Conservation (phyloP, 2,888 invertebrate species). For the Ophonus ardosiacus region DNA sequence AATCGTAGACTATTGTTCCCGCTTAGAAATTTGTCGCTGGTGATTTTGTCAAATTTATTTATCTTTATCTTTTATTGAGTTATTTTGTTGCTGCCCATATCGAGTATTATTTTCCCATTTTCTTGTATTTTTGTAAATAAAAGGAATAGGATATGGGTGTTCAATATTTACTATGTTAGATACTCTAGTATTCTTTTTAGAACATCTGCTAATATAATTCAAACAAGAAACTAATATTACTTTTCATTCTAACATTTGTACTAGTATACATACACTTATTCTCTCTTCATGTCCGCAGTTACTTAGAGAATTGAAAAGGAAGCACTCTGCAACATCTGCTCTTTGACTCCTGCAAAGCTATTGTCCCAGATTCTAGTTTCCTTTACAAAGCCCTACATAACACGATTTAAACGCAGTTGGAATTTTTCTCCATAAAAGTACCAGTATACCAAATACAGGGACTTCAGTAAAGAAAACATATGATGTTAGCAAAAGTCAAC, state of each 20-base stretch:
- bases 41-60: too few relatives aligned
- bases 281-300: not conserved
- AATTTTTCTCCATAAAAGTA: not conserved
- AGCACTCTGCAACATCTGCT: conserved; percentile 48
- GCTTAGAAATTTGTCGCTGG: too few relatives aligned
- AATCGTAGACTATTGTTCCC: too few relatives aligned
- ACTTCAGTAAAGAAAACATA: not conserved
- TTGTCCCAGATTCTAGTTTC: conserved; percentile 42
- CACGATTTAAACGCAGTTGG: conserved; percentile 31
- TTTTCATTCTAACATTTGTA: not conserved
- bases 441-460: not conserved
- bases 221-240: not conserved
- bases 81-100: too few relatives aligned
- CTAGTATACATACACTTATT: not conserved
- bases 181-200: not conserved
- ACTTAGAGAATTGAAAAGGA: conserved; percentile 6
- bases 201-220: not conserved
- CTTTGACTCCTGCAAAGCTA: conserved; percentile 48
- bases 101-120: too few relatives aligned
- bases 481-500: conserved; percentile 53
- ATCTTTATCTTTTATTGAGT: too few relatives aligned
- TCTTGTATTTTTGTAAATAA: too few relatives aligned
- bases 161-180: too few relatives aligned
- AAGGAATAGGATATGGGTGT: too few relatives aligned
- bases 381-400: conserved; percentile 37